A percentile compares a stretch with the other conserved stretches of the same genome.
Evolutionary conservation across 2,113 vertebrate genomes (phyloP).

Genomic region (Mola mola): DNA sequence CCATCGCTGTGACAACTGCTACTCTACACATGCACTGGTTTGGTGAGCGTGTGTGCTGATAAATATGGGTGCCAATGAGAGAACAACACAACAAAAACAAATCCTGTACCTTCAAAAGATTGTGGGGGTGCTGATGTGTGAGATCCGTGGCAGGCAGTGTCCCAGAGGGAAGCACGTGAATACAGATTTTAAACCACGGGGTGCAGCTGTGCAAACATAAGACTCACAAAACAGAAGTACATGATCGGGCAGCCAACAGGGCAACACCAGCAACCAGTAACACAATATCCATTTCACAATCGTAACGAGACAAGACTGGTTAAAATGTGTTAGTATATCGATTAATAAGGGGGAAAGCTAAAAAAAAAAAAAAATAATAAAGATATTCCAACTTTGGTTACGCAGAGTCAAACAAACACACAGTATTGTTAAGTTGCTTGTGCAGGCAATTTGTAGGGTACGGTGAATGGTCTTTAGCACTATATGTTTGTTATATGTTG

Average conservation of each 20-base stretch:
- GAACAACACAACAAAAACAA: constrained; percentile 44
- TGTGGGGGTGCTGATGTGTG: constrained; percentile 39
- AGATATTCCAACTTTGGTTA: not conserved
- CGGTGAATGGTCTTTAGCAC: not conserved
- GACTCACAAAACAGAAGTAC: constrained; percentile 37
- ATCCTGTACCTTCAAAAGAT: constrained; percentile 63
- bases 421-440: too few relatives aligned
- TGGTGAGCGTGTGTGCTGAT: constrained; percentile 30
- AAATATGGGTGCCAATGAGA: constrained; percentile 11
- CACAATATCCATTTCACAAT: constrained; percentile 50
- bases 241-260: constrained; percentile 37
- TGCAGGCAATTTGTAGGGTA: too few relatives aligned
- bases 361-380: not conserved
- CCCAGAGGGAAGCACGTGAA: constrained; percentile 62
- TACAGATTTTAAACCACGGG: constrained; percentile 31
- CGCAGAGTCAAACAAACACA: constrained; percentile 22
- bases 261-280: constrained; percentile 57
- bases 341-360: constrained; percentile 24
- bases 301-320: constrained; percentile 38
- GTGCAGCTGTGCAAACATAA: constrained; percentile 14
- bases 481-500: too few relatives aligned
- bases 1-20: constrained; percentile 16
- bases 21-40: constrained; percentile 50
- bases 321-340: constrained; percentile 45
- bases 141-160: constrained; percentile 56